Conservation (phyloP, 64 coral and sea anemone species). For the Montipora cactus region DNA sequence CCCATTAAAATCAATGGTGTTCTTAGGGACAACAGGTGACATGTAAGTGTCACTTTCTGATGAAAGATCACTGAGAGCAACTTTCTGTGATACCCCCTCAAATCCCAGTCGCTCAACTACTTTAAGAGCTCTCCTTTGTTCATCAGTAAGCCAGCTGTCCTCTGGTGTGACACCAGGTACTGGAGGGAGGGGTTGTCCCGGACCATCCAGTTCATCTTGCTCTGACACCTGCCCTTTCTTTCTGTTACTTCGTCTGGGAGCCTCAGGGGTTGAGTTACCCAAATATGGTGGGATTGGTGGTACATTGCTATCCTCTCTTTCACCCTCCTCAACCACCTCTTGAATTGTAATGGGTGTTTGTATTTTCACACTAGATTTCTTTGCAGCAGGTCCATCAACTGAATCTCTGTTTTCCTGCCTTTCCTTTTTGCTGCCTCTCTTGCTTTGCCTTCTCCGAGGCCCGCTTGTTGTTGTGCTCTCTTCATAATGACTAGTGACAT, state of each 20-base stretch:
- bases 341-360: constrained; percentile 28
- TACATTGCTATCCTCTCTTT: not conserved
- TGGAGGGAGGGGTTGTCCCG: constrained; percentile 18
- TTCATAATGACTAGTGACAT: constrained; percentile 94
- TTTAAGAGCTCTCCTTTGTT: constrained; percentile 72
- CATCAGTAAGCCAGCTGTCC: constrained; percentile 19
- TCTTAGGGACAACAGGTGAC: constrained; percentile 56
- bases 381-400: not conserved
- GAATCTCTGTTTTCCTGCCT: not conserved
- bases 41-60: constrained; percentile 76
- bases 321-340: constrained; percentile 29
- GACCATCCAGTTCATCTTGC: constrained; percentile 43
- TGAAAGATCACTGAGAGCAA: constrained; percentile 82
- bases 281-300: constrained; percentile 45
- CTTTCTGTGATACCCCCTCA: constrained; percentile 86
- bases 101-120: constrained; percentile 79
- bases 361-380: constrained; percentile 45
- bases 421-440: constrained; percentile 41
- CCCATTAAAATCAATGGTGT: constrained; percentile 69
- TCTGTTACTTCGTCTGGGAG: not conserved
- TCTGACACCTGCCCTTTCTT: not conserved
- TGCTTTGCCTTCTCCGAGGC: constrained; percentile 45
- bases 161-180: constrained; percentile 24
- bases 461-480: constrained; percentile 72
- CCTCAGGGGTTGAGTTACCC: constrained; percentile 23